Evolutionary conservation across 2,113 vertebrate genomes (phyloP).

Genomic region (Cepphus grylle): DNA sequence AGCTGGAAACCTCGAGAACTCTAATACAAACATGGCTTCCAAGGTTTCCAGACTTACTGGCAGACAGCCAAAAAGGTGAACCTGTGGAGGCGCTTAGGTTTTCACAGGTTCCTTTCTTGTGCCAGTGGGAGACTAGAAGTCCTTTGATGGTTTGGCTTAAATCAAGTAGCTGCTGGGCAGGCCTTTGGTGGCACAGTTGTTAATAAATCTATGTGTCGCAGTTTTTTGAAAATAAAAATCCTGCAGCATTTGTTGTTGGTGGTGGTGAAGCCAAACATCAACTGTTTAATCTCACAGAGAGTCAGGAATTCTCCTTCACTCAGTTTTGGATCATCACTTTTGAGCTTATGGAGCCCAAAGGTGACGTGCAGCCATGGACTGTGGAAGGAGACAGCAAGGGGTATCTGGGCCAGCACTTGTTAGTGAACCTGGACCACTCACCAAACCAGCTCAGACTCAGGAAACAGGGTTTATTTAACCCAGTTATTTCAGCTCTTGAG

Average conservation of each 20-base stretch:
- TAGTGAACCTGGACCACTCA: neutral
- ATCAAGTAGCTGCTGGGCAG: neutral
- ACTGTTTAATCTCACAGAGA: neutral
- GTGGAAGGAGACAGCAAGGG: neutral
- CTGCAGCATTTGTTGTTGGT: neutral
- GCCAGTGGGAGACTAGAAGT: neutral
- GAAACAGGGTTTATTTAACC: neutral
- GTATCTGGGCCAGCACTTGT: neutral
- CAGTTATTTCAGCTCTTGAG: neutral
- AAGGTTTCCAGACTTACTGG: neutral
- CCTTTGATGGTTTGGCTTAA: neutral
- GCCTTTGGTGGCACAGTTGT: neutral
- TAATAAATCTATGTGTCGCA: neutral
- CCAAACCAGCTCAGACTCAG: neutral
- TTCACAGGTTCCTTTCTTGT: neutral
- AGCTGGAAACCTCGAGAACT: neutral
- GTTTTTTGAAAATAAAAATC: neutral
- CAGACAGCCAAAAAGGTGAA: neutral
- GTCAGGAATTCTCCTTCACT: neutral
- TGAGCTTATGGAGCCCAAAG: neutral
- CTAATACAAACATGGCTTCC: neutral
- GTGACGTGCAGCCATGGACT: accelerated
- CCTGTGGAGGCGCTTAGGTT: neutral
- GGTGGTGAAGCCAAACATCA: neutral
- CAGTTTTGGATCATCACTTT: neutral